Base-by-base conservation (phyloP, 2,113 vertebrate species). In the Hemibagrus wyckioides region DNA sequence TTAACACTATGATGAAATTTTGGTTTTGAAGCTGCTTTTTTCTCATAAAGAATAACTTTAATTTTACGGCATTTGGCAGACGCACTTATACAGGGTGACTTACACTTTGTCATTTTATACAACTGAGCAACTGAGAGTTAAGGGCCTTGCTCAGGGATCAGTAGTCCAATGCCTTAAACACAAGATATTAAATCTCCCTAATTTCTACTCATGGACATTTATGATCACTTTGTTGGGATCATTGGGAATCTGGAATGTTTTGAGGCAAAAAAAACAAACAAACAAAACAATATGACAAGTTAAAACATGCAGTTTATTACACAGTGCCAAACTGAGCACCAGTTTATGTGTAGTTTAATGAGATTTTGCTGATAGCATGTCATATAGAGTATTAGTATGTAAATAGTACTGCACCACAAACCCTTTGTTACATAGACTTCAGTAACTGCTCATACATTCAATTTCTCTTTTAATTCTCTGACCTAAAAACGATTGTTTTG, bases 401-500 rank as follows among this genome's bases (percentile, higher is more conserved):
- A 23, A 73, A 73, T 10, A 73, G 69, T 73, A 48, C 25, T n/a
- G 25, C 56, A 6, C 19, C 50, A 80, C 52, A 56, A 10, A 52
- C 10, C 30, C 8, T 56, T 80, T 28, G 11, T 56, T 56, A 80
- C 56, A 56, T 57, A 21, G 48, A 67, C 23, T 59, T 73, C 19
- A 52, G 3, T 33, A 79, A 39, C 44, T 50, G 44, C 13, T 54
- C 28, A 44, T 71, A n/a, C 57, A 54, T 67, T 69, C 23, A 57
- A 84, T 86, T 73, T 17, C 13, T 50, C 17, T 73, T 56, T 84
- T 84, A 23, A 76, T 39, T 65, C 59, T 80, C 33, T 52, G 41
- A 52, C 15, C n/a, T n/a, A 19, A 80, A 65, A 52, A 23, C 33
- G 84, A 41, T 79, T 75, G 67, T 71, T 61, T 23, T 30, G 9